Conservation (phyloP, 2,797 vertebrate genomes). For the Pachyuromys duprasi region DNA sequence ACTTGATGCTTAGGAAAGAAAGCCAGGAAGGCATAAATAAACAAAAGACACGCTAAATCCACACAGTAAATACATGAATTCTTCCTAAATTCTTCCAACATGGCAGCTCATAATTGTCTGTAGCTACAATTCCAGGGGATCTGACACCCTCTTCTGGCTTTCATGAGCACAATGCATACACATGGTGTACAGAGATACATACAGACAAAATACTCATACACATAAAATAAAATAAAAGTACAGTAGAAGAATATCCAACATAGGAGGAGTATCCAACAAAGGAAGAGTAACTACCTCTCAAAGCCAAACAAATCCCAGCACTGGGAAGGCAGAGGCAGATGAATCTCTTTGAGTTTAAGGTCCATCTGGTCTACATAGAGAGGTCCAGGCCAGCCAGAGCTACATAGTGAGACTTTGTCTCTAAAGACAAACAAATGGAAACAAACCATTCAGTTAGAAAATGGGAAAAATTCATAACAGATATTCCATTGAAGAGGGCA, state of each 20-base stretch:
- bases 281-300: slow-evolving; percentile 19
- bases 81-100: background rate
- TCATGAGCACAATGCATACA: background rate
- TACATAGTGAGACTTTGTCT: background rate
- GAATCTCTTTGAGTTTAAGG: background rate
- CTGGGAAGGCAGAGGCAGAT: background rate
- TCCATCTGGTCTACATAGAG: background rate
- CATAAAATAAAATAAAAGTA: background rate
- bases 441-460: background rate
- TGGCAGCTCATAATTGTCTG: too few species aligned
- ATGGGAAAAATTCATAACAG: slow-evolving; percentile 37
- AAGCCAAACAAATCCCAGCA: background rate
- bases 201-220: background rate
- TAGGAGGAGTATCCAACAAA: slow-evolving; percentile 36
- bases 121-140: background rate
- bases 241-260: background rate
- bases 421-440: background rate
- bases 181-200: background rate
- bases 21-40: slow-evolving; percentile 7
- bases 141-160: background rate
- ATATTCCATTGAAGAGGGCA: slow-evolving; percentile 35
- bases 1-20: slow-evolving; percentile 11
- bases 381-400: background rate
- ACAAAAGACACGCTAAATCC: background rate
- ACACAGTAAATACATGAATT: background rate